Percentiles rank a stretch among this genome's conserved stretches.
These are phyloP conservation scores for Pseudopleuronectes americanus DNA, from an alignment of 2,797 vertebrate genomes.

Conservation along the genomic window DNA sequence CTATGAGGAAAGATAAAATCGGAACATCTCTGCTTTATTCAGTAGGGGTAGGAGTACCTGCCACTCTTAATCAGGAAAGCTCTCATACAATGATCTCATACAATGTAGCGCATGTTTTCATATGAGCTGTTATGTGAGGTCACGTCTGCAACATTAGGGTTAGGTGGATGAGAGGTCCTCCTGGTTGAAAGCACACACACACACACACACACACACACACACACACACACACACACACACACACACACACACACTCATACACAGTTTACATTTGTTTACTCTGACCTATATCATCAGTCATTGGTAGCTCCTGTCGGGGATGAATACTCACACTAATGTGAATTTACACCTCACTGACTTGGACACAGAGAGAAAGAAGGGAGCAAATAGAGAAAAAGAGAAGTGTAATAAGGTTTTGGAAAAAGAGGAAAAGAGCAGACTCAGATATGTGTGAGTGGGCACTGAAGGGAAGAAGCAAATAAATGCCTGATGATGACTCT, in stretches of 20 bases:
- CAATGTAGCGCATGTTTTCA: not conserved
- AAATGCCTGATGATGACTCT: constrained; percentile 12
- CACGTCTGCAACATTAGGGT: not conserved
- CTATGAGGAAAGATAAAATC: no score
- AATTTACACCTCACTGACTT: constrained; percentile 69
- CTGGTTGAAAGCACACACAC: constrained; percentile 23
- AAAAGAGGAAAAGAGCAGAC: constrained; percentile 16
- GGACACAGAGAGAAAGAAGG: constrained; percentile 51
- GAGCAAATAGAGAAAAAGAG: constrained; percentile 1
- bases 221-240: constrained; percentile 19
- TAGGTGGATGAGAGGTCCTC: constrained; percentile 9
- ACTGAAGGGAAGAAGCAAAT: constrained; percentile 19
- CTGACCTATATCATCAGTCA: constrained; percentile 76
- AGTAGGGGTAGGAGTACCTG: not conserved
- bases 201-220: constrained; percentile 9
- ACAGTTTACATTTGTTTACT: constrained; percentile 38
- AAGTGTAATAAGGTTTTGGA: constrained; percentile 10
- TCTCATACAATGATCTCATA: not conserved
- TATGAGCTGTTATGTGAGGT: no score
- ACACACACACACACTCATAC: no score
- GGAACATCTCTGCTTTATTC: no score
- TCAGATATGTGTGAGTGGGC: constrained; percentile 2
- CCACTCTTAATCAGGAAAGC: not conserved
- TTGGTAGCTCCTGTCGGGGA: constrained; percentile 53
- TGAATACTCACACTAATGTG: constrained; percentile 60